Evolutionary conservation across 2,113 vertebrate genomes (phyloP).

Genomic region (Castor canadensis): DNA sequence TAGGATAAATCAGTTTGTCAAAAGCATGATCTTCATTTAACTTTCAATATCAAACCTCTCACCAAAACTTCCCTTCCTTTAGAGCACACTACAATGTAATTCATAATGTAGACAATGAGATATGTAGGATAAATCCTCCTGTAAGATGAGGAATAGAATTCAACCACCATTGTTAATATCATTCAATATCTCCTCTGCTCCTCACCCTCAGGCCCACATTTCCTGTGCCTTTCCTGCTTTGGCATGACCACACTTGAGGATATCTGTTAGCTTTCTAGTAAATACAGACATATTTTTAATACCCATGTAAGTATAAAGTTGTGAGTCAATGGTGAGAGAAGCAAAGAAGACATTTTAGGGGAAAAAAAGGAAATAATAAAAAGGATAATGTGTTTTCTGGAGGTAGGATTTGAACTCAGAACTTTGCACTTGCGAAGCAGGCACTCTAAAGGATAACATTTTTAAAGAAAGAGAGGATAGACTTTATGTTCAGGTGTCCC

Average conservation of each 20-base stretch:
- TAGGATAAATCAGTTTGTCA: not conserved
- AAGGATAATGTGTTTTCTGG: no score
- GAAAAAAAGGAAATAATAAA: not conserved
- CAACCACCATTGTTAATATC: not conserved
- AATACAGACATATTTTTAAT: not conserved
- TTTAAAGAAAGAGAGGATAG: not conserved
- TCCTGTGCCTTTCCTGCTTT: not conserved
- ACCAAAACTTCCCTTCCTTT: not conserved
- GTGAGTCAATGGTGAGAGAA: not conserved
- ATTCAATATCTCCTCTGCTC: not conserved
- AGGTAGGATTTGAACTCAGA: no score
- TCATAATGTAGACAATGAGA: not conserved
- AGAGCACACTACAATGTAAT: not conserved
- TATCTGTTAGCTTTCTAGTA: not conserved
- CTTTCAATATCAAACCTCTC: not conserved
- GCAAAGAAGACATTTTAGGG: not conserved
- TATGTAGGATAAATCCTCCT: not conserved
- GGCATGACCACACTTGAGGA: not conserved
- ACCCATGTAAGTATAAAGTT: not conserved
- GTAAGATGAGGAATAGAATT: not conserved
- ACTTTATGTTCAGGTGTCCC: not conserved
- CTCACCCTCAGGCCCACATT: not conserved
- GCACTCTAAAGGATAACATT: not conserved
- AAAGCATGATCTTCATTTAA: not conserved
- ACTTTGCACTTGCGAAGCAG: no score